A percentile compares a stretch with the other conserved stretches of the same genome.
These are phyloP conservation scores for Ctenoplectra terminalis DNA, from an alignment of 1,140 invertebrate species.

Conservation along the genomic window DNA sequence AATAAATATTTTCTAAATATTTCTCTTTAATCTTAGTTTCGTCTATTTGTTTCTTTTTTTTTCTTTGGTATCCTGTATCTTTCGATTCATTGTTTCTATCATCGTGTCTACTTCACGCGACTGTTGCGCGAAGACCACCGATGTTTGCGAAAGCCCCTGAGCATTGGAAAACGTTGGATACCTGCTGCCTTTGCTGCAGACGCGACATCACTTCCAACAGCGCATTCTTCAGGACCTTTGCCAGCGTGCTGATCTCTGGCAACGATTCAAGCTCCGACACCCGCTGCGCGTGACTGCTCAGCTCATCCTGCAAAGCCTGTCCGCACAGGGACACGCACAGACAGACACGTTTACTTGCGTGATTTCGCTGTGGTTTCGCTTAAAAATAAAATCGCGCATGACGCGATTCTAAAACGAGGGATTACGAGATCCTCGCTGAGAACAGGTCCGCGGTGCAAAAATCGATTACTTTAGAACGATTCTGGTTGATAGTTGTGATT, in stretches of 20 bases:
- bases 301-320: constrained; percentile 78
- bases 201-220: constrained; percentile 73
- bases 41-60: background rate
- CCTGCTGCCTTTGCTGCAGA: constrained; percentile 79
- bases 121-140: constrained; percentile 69
- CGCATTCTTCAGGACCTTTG: constrained; percentile 74
- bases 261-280: constrained; percentile 76
- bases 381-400: constrained; percentile 17
- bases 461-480: too few species aligned
- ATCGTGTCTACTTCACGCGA: constrained; percentile 70
- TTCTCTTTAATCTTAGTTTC: background rate
- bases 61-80: background rate
- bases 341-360: constrained; percentile 8
- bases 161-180: constrained; percentile 78
- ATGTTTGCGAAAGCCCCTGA: constrained; percentile 76
- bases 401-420: constrained; percentile 18
- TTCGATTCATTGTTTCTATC: background rate
- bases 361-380: constrained; percentile 1
- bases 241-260: constrained; percentile 76
- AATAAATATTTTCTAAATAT: background rate
- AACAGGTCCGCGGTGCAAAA: background rate
- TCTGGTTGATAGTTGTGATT: too few species aligned
- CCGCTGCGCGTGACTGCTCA: constrained; percentile 71
- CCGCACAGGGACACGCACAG: constrained; percentile 13
- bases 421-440: background rate